Base-by-base conservation (phyloP, 2,113 vertebrate genomes). In the Vulpes lagopus region DNA sequence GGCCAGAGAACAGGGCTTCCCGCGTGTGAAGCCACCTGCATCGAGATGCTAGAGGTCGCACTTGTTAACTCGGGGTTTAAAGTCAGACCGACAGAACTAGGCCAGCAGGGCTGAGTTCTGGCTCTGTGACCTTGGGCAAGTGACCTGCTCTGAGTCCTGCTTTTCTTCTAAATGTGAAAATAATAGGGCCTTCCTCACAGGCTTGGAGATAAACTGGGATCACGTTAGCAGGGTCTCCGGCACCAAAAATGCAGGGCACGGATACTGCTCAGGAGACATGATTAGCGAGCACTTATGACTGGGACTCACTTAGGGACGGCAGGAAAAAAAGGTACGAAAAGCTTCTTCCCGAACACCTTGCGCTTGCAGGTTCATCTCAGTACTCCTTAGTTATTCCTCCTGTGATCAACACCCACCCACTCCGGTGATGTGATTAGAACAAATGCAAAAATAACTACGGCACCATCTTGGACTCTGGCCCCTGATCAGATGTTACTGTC, bases 291-390 rank as follows among this genome's bases (percentile, higher is more conserved):
- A 60, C 23, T 53, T 60, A 53, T 0, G 67, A 30, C 2, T 55
- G 1, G 60, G 69, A 57, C 35, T 57, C 38, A 78, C 22, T 85
- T 87, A 2, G 64, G 82, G 51, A 71, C 25, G 69, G 76, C 0
- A 89, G n/a, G 51, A 95, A 80, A 73, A 51, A 81, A 53, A 23
- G 8, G 32, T 23, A 35, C 19, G 27, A 49, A 64, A 76, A 86
- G 38, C 25, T 64, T 95, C 90, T 73, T 95, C 67, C n/a, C 83
- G 92, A 80, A 55, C 49, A 92, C 9, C 4, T 35, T 93, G 23
- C 22, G 57, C 11, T 73, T 65, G 32, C 65, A 59, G 49, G 57
- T 49, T 92, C 94, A 27, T 53, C 12, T 38, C 27, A n/a, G n/a
- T n/a, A 57, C 30, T 73, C 67, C 14, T 17, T 53, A 87, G 38